Evolutionary conservation across 1,140 invertebrate species (phyloP).

Genomic region (Aphaenogaster floridana): DNA sequence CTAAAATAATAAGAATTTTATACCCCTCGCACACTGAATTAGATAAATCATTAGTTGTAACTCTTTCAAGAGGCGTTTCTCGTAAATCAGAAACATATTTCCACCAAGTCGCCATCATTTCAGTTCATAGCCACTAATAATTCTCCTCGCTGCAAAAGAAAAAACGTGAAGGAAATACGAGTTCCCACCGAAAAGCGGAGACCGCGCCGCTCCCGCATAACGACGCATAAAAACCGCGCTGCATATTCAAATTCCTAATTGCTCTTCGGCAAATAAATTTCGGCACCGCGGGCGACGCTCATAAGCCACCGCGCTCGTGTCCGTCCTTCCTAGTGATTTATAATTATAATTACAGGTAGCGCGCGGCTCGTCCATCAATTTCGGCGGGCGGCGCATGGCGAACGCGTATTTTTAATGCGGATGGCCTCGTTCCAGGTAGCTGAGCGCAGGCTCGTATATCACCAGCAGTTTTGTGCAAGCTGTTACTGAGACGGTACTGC

Average conservation of each 20-base stretch:
- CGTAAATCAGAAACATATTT: constrained; percentile 47
- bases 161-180: constrained; percentile 43
- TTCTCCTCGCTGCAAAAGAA: constrained; percentile 8
- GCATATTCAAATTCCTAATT: constrained; percentile 65
- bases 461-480: constrained; percentile 82
- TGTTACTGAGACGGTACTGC: constrained; percentile 78
- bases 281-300: constrained; percentile 63
- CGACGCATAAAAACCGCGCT: constrained; percentile 60
- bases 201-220: constrained; percentile 35
- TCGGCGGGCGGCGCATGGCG: constrained; percentile 66
- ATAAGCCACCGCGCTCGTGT: constrained; percentile 53
- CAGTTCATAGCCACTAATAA: constrained; percentile 52
- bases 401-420: constrained; percentile 82
- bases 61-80: neutral
- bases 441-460: constrained; percentile 79
- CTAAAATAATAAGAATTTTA: neutral
- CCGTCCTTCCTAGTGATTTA: constrained; percentile 77
- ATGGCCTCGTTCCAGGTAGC: constrained; percentile 80
- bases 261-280: constrained; percentile 73
- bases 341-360: constrained; percentile 82
- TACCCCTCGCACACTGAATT: neutral
- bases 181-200: constrained; percentile 43
- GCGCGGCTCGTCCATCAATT: constrained; percentile 81
- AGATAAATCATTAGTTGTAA: constrained; percentile 13
- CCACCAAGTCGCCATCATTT: constrained; percentile 29